phyloP scores from a whole-genome alignment of 2,888 invertebrate genomes.

The Macrophya alboannulata region DNA sequence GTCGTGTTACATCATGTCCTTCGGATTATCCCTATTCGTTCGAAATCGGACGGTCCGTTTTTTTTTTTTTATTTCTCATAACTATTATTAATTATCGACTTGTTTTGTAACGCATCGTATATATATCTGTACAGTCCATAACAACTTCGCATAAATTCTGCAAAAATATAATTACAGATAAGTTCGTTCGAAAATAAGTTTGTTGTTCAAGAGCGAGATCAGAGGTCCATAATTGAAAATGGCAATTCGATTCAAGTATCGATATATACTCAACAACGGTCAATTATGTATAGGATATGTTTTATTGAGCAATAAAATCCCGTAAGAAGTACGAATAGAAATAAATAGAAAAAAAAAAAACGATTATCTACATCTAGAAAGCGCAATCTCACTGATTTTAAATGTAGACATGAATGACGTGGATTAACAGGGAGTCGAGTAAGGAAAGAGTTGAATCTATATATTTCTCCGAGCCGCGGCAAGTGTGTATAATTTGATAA shows the following conservation, averaged over 20 bases:
- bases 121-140: too few relatives aligned
- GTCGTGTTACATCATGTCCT: neutral
- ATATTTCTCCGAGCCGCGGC: neutral
- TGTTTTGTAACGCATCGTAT: neutral
- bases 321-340: too few relatives aligned
- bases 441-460: neutral
- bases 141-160: neutral
- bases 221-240: neutral
- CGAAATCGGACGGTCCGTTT: neutral
- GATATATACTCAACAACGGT: neutral
- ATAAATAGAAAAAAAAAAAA: neutral
- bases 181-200: neutral
- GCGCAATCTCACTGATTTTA: conserved; percentile 11
- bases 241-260: neutral
- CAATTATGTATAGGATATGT: neutral
- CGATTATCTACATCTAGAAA: neutral
- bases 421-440: neutral
- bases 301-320: neutral
- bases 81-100: neutral
- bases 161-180: neutral
- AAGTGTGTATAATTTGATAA: neutral
- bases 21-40: neutral
- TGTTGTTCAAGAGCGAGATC: neutral
- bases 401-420: neutral
- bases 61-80: neutral